Conservation (phyloP, 2,888 invertebrate species). For the Hyppa rectilinea region DNA sequence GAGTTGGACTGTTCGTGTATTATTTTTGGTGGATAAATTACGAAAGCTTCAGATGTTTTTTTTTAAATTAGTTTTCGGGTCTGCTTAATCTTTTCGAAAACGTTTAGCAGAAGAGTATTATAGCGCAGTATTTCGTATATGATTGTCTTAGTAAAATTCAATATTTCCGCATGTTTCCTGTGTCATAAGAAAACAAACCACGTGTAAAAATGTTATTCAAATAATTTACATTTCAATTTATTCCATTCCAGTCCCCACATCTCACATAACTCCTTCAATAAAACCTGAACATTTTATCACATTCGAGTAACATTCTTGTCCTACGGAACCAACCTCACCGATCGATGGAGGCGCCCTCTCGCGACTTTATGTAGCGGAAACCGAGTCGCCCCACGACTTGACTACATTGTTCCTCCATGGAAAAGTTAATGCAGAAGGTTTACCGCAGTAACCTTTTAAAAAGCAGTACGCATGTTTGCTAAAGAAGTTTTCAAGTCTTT, state of each 20-base stretch:
- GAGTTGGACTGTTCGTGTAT: conserved; percentile 16
- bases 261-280: conserved; percentile 27
- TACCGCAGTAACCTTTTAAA: background rate
- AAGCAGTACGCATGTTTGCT: too few species aligned
- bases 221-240: conserved; percentile 26
- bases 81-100: background rate
- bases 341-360: conserved; percentile 74
- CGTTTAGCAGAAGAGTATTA: background rate
- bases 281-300: conserved; percentile 44
- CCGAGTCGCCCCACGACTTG: conserved; percentile 72
- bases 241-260: conserved; percentile 20
- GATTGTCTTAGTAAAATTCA: background rate
- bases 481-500: too few species aligned
- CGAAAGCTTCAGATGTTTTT: background rate
- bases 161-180: background rate
- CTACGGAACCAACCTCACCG: conserved; percentile 55
- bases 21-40: conserved; percentile 10
- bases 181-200: conserved; percentile 3
- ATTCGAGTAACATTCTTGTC: conserved; percentile 46
- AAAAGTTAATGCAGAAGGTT: conserved; percentile 25
- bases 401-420: conserved; percentile 71
- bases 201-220: conserved; percentile 7
- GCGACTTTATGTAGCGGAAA: conserved; percentile 78
- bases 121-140: background rate
- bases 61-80: background rate